These are phyloP conservation scores for Auanema freiburgensis DNA, from an alignment of 2,888 invertebrate species.

Conservation along the genomic window DNA sequence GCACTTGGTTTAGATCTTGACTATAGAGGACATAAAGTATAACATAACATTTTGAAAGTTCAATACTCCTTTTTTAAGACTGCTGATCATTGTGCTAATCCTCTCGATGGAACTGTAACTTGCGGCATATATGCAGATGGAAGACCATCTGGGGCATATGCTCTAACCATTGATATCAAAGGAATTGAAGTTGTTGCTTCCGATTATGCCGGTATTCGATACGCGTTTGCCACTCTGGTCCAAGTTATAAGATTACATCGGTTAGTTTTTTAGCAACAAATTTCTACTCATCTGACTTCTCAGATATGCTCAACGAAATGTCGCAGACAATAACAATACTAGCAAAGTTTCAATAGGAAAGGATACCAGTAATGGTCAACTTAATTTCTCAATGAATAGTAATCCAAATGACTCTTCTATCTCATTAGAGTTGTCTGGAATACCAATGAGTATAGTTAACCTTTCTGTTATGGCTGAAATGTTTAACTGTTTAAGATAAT, in stretches of 20 bases:
- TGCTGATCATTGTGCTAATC: slow-evolving; percentile 41
- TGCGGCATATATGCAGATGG: slow-evolving; percentile 51
- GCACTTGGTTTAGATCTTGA: slow-evolving; percentile 48
- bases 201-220: slow-evolving; percentile 70
- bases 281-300: too few species aligned
- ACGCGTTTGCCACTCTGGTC: slow-evolving; percentile 66
- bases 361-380: too few species aligned
- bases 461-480: too few species aligned
- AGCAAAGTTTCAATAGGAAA: too few species aligned
- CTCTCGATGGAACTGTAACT: slow-evolving; percentile 45
- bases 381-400: too few species aligned
- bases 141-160: slow-evolving; percentile 46
- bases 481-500: slow-evolving; percentile 30
- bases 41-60: not conserved
- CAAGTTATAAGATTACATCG: slow-evolving; percentile 53
- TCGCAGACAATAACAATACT: too few species aligned
- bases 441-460: too few species aligned
- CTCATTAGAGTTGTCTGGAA: too few species aligned
- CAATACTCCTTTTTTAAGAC: slow-evolving; percentile 26
- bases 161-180: slow-evolving; percentile 40
- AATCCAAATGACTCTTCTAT: too few species aligned
- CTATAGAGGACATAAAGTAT: slow-evolving; percentile 48
- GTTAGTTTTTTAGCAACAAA: slow-evolving; percentile 17
- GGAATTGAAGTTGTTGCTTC: slow-evolving; percentile 70
- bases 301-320: too few species aligned